Base-by-base conservation (phyloP, 2,113 vertebrate genomes). In the Mobula birostris region DNA sequence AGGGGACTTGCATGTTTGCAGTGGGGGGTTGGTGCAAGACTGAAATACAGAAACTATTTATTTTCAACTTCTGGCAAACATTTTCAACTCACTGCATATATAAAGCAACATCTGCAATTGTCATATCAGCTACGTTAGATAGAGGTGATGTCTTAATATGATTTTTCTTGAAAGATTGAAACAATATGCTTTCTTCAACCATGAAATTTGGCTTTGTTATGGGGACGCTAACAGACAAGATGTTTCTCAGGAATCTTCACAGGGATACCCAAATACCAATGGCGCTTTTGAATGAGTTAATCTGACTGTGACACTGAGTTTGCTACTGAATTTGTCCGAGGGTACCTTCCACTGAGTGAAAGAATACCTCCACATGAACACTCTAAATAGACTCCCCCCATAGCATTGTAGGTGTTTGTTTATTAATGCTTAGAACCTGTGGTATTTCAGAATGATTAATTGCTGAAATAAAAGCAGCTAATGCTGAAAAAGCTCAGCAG, bases 311-410 rank as follows among this genome's bases (percentile, higher is more conserved):
- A 95, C 94, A 94, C 94, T 95, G 70, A 96, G 77, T 96, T 95
- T 96, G 94, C 61, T 95, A 78, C 95, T 79, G 94, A 48, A 96
- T 97, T 97, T 96, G 94, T 96, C 95, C 95, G 94, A 94, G 78
- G 94, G 94, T 94, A 94, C 94, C 72, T 72, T 32, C 27, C 95
- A 36, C 21, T 94, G 87, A 83, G 76, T 40, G 94, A 92, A 94
- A 94, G 95, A 92, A 83, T 77, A 77, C 95, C 95, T 95, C 94
- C 94, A 94, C 95, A 95, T 92, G 95, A 72, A 95, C 94, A 40
- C 94, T 94, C 95, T 94, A 95, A 94, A 94, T 77, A 80, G 66
- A 94, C 77, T 48, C 3, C 48, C 61, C 87, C 88, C 93, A 40
- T 21, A 77, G 70, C 94, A 94, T 70, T 78, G 61, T 87, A 94